Evolutionary conservation across 2,113 vertebrate genomes (phyloP).

Genomic region (Hippocampus zosterae): DNA sequence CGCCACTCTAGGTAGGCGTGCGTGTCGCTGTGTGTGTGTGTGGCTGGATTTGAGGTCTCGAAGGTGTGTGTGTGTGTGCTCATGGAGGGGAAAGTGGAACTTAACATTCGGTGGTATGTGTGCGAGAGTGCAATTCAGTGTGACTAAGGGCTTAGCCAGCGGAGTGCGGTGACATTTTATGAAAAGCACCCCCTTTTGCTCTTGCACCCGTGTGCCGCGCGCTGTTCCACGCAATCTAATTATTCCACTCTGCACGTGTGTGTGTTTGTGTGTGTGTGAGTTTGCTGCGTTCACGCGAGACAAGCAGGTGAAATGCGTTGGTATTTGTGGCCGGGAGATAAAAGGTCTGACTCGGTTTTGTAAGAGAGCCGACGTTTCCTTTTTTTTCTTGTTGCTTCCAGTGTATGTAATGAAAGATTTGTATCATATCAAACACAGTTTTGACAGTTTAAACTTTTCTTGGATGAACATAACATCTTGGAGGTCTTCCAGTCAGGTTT

Average conservation of each 20-base stretch:
- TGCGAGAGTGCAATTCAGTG: slow-evolving; percentile 32
- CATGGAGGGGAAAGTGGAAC: slow-evolving; percentile 17
- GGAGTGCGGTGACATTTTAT: slow-evolving; percentile 68
- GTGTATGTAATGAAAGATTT: neutral
- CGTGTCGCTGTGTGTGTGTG: slow-evolving; percentile 7
- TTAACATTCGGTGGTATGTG: slow-evolving; percentile 44
- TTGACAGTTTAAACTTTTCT: too few relatives aligned
- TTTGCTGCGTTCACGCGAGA: neutral
- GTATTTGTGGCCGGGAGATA: slow-evolving; percentile 7
- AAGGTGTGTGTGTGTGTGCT: slow-evolving; percentile 29
- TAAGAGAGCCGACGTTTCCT: neutral
- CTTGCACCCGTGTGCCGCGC: slow-evolving; percentile 32
- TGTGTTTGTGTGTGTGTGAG: slow-evolving; percentile 8
- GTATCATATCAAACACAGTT: neutral
- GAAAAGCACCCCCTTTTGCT: slow-evolving; percentile 59
- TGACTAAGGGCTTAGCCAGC: slow-evolving; percentile 56
- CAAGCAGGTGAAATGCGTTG: neutral
- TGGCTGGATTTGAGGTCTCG: slow-evolving; percentile 18
- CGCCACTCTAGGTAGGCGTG: slow-evolving; percentile 40
- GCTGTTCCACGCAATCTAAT: slow-evolving; percentile 51
- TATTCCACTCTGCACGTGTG: slow-evolving; percentile 24
- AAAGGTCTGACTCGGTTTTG: slow-evolving; percentile 12
- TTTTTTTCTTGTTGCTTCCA: neutral
- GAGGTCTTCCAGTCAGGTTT: too few relatives aligned
- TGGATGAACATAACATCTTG: too few relatives aligned